A percentile compares a stretch with the other conserved stretches of the same genome.
Evolutionary conservation across 2,888 invertebrate genomes (phyloP).

Genomic region (Mellilla xanthometata): DNA sequence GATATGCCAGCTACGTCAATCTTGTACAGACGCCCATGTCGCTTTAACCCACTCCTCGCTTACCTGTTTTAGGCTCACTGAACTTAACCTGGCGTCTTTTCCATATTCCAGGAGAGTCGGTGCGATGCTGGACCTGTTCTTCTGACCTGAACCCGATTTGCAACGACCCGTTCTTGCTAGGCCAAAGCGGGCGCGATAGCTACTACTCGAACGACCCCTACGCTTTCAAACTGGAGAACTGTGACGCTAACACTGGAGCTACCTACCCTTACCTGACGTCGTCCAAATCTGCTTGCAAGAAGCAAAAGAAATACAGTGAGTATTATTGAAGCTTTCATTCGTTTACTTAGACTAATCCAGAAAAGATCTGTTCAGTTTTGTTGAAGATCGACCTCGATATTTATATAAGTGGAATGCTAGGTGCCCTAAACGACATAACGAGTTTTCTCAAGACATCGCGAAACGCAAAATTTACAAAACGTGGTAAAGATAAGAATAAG

Average conservation of each 20-base stretch:
- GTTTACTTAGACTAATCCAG: too few species aligned
- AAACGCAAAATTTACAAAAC: too few species aligned
- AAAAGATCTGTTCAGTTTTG: too few species aligned
- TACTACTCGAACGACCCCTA: constrained; percentile 44
- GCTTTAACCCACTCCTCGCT: too few species aligned
- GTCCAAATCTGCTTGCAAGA: constrained; percentile 87
- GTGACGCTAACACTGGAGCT: constrained; percentile 71
- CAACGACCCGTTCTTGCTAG: constrained; percentile 88
- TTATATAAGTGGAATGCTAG: too few species aligned
- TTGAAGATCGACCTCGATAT: too few species aligned
- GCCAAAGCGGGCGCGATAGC: constrained; percentile 59
- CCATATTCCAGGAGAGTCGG: constrained; percentile 82
- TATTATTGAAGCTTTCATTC: constrained; percentile 21
- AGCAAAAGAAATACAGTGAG: constrained; percentile 89
- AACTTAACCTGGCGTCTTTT: not conserved
- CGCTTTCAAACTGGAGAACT: constrained; percentile 72
- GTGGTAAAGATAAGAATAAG: too few species aligned
- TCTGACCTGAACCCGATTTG: constrained; percentile 88
- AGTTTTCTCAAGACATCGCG: too few species aligned
- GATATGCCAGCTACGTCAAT: too few species aligned
- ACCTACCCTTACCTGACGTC: constrained; percentile 72
- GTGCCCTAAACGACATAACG: too few species aligned
- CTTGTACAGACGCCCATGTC: too few species aligned
- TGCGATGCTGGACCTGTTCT: constrained; percentile 90
- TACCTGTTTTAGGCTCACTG: too few species aligned